Percentiles rank a stretch among this genome's conserved stretches.
These are phyloP conservation scores for Falco punctatus DNA, from an alignment of 2,113 vertebrate genomes.

Conservation along the genomic window DNA sequence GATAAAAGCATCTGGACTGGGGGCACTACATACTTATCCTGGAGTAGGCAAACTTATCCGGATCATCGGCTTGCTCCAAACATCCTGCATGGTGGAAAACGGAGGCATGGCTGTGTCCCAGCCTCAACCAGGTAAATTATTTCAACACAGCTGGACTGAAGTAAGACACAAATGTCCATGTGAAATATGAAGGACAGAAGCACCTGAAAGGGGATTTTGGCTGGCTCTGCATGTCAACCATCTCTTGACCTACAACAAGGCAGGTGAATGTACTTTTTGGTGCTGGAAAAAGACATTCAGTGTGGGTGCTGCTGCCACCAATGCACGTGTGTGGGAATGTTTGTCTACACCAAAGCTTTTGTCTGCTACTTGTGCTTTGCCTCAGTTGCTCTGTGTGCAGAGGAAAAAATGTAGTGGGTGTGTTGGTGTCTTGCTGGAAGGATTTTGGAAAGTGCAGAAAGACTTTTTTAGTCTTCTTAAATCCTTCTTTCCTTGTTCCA, in stretches of 20 bases:
- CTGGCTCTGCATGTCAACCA: not conserved
- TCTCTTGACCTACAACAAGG: not conserved
- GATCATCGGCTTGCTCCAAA: not conserved
- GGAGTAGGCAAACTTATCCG: not conserved
- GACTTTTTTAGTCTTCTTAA: not conserved
- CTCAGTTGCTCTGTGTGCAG: not conserved
- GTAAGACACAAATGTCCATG: not conserved
- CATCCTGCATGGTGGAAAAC: not conserved
- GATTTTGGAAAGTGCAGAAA: not conserved
- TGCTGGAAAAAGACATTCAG: not conserved
- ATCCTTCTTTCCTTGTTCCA: not conserved
- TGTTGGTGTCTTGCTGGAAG: not conserved
- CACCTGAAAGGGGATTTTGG: not conserved
- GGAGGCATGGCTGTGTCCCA: not conserved
- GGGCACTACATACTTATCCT: not conserved
- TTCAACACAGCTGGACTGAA: not conserved
- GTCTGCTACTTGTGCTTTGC: not conserved
- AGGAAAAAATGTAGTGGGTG: not conserved
- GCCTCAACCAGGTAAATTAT: not conserved
- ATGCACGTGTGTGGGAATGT: accelerated
- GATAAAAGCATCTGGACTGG: not conserved
- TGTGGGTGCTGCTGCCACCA: not conserved
- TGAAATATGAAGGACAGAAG: not conserved
- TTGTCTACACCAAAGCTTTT: not conserved
- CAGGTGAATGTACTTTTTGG: not conserved